phyloP scores from a whole-genome alignment of 2,888 invertebrate species.

The Stratiomys singularior region DNA sequence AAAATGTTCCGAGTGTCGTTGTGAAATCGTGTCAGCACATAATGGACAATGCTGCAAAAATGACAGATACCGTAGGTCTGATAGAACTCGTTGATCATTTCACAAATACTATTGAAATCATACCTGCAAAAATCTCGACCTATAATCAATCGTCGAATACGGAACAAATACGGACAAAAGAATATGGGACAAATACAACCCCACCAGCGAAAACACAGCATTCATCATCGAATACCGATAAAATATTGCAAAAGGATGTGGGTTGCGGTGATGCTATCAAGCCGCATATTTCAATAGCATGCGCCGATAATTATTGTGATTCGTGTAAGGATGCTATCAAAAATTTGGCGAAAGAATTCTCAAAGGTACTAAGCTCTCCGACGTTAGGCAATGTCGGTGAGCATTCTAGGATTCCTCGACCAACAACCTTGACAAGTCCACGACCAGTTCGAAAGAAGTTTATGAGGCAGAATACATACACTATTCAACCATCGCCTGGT shows the following conservation, averaged over 20 bases:
- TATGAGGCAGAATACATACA: slow-evolving; percentile 64
- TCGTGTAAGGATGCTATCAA: slow-evolving; percentile 71
- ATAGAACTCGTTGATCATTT: slow-evolving; percentile 56
- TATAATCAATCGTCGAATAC: slow-evolving; percentile 57
- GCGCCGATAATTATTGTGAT: slow-evolving; percentile 70
- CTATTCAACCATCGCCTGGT: slow-evolving; percentile 57
- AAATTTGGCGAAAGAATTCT: slow-evolving; percentile 67
- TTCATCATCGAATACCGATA: slow-evolving; percentile 62
- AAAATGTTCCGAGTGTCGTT: slow-evolving; percentile 56
- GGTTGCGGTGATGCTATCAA: slow-evolving; percentile 68
- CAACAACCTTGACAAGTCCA: slow-evolving; percentile 63
- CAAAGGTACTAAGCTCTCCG: slow-evolving; percentile 55
- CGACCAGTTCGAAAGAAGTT: slow-evolving; percentile 61
- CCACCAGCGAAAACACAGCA: slow-evolving; percentile 55
- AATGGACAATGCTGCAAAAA: slow-evolving; percentile 56
- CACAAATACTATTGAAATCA: slow-evolving; percentile 57
- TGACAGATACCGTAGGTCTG: slow-evolving; percentile 65
- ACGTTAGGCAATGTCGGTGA: not conserved
- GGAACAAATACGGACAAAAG: slow-evolving; percentile 54
- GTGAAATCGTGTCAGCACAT: slow-evolving; percentile 57
- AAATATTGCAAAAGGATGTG: slow-evolving; percentile 66
- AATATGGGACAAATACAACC: slow-evolving; percentile 58
- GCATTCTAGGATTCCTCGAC: slow-evolving; percentile 61
- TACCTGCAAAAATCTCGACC: slow-evolving; percentile 39
- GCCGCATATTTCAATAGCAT: slow-evolving; percentile 67